These are phyloP conservation scores for Forbesichthys papilliferus DNA, from an alignment of 2,113 vertebrate species.

Conservation along the genomic window DNA sequence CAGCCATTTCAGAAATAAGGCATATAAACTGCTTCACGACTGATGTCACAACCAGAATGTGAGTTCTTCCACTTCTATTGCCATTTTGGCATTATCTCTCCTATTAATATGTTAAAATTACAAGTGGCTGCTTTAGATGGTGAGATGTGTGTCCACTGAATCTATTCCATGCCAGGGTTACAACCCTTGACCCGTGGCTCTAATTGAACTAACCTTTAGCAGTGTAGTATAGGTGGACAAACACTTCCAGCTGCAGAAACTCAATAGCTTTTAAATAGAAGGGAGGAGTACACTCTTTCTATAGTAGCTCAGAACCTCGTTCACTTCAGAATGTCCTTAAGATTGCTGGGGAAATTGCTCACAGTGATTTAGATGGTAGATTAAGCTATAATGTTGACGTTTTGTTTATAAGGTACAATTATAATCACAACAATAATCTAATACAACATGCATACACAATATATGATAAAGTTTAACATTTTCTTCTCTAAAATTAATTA, in stretches of 20 bases:
- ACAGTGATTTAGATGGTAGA: conserved; percentile 5
- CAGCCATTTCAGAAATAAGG: too few relatives aligned
- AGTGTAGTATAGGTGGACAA: conserved; percentile 53
- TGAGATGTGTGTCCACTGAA: conserved; percentile 55
- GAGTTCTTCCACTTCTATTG: too few relatives aligned
- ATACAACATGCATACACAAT: background rate
- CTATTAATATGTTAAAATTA: too few relatives aligned
- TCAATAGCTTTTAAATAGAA: conserved; percentile 53
- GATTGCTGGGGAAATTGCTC: conserved; percentile 34
- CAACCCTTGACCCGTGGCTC: conserved; percentile 64
- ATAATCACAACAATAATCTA: background rate
- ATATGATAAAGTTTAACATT: too few relatives aligned
- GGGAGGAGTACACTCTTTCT: conserved; percentile 29
- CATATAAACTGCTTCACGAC: too few relatives aligned
- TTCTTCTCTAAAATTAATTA: too few relatives aligned
- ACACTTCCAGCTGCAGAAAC: conserved; percentile 67
- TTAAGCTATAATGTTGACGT: background rate
- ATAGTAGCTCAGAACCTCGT: conserved; percentile 23
- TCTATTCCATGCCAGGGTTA: conserved; percentile 39
- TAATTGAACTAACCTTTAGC: conserved; percentile 54
- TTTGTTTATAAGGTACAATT: too few relatives aligned
- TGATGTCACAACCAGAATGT: too few relatives aligned
- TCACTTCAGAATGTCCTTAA: conserved; percentile 48
- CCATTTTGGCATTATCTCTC: too few relatives aligned
- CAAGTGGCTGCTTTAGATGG: background rate